Evolutionary conservation across 2,113 vertebrate species (phyloP), one percentile per base, ranked within the genome.

Genomic region (Limnothrissa miodon): DNA sequence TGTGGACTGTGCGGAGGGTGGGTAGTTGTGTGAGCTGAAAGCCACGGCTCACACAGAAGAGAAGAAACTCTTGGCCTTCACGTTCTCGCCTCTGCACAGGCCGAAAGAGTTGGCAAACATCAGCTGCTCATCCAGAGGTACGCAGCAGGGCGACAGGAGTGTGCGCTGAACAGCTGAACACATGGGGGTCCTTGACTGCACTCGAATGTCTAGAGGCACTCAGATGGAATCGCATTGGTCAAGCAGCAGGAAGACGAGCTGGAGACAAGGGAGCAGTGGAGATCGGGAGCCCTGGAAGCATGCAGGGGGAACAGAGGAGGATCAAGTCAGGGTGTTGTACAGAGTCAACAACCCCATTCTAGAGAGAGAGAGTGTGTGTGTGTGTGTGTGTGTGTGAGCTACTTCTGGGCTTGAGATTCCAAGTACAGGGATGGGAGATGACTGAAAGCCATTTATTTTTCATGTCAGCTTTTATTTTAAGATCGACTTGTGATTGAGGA

Each of bases 121-220:
- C 82, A 85, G 86, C 81, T 87, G 79, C 81, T 79, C 36, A 78
- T 80, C 36, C 83, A 66, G 59, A 80, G 59, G 78, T 79, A 45
- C 19, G 9, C 45, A 56, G 66, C 4, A 5, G 25, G 74, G 62
- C n/a, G 59, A 83, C 78, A 51, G 48, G 36, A 78, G 36, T 78
- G 66, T 80, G 78, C 66, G n/a, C 48, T 86, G 51, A 51, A 83
- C 81, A 85, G 79, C 81, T 81, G 86, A n/a, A n/a, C n/a, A n/a
- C n/a, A n/a, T 74, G 6, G 36, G 81, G n/a, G n/a, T n/a, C n/a
- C n/a, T n/a, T n/a, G n/a, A n/a, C n/a, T n/a, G n/a, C n/a, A n/a
- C n/a, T n/a, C n/a, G n/a, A 25, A 39, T 45, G 23, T 21, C 59
- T 62, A n/a, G 78, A 45, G 62, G 81, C 83, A 39, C 78, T 85